Evolutionary conservation across 2,888 invertebrate species (phyloP), one percentile per base, ranked within the genome.

Genomic region (Aleiodes leptofemur): DNA sequence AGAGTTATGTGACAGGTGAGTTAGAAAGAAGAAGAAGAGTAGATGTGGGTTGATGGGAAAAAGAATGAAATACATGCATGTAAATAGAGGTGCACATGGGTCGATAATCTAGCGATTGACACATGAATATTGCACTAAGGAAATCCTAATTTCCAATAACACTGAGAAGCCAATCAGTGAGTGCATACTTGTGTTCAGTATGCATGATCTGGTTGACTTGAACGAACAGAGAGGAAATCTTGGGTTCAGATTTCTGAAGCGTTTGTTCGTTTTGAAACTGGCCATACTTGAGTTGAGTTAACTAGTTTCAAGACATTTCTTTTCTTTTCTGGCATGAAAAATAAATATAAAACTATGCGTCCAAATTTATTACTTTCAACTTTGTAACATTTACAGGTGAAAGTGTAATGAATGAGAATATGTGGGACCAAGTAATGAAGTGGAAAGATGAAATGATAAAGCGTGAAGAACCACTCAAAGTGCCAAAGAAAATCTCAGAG

Each of bases 401-500:
- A 9, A 70, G 70, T 56, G 56, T 56, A 43, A 70, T 70, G 43
- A 50, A 56, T 43, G 70, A 38, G 38, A 48, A 56, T 13, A 34
- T 43, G 70, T 70, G 70, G 56, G 56, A 43, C 38, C 43, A 9
- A 57, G 23, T 57, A 14, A 70, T 56, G 56, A n/a, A 23, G 56
- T 70, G 70, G 56, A 69, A 51, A 69, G 55, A 69, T 31, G 43
- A 56, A 14, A 70, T 56, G 56, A 4, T 16, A 7, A 56, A 56
- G 1, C 70, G n/a, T 14, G 55, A 13, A 43, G 57, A 57, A 56
- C 13, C 56, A 56, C 56, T 56, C 11, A 11, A 38, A 51, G 53
- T 69, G 69, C 69, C 69, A 51, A 69, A 55, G 53, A 69, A 69
- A 69, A 69, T n/a, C 16, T 70, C 56, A 56, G 70, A 56, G 29